Conservation (phyloP, 2,888 invertebrate genomes). For the Dasysyrphus tricinctus region DNA sequence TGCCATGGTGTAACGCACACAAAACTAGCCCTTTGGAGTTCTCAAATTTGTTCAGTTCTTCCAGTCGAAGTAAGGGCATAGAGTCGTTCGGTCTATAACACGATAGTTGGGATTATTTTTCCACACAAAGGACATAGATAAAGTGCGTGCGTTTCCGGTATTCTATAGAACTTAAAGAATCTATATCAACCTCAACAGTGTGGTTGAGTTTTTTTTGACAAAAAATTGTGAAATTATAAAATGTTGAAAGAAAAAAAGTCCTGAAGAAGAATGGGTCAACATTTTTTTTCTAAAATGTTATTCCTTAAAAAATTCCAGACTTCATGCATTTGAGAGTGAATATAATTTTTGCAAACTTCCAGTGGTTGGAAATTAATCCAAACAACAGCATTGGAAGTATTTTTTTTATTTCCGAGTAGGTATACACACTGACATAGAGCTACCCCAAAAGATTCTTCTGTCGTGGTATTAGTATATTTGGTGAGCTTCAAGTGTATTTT, state of each 20-base stretch:
- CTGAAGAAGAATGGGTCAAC: background rate
- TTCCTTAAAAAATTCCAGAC: constrained; percentile 57
- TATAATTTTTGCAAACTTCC: constrained; percentile 49
- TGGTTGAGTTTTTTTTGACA: background rate
- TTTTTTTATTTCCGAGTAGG: background rate
- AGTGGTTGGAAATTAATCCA: constrained; percentile 48
- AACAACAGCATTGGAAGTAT: constrained; percentile 31
- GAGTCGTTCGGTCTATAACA: constrained; percentile 50
- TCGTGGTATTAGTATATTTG: constrained; percentile 18
- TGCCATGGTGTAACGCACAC: constrained; percentile 17
- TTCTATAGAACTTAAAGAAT: background rate
- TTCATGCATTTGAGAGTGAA: constrained; percentile 50
- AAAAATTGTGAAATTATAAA: background rate
- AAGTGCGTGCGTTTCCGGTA: constrained; percentile 4
- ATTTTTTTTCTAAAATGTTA: background rate
- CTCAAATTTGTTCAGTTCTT: constrained; percentile 56
- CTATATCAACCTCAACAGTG: background rate
- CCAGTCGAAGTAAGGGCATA: constrained; percentile 69
- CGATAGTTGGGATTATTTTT: background rate
- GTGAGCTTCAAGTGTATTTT: constrained; percentile 22
- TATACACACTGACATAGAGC: background rate
- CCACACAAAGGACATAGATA: background rate
- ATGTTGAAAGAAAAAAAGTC: background rate
- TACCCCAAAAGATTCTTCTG: constrained; percentile 5
- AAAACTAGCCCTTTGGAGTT: constrained; percentile 13